These are phyloP conservation scores for Scolopax mira DNA, from an alignment of 2,113 vertebrate species.

Conservation along the genomic window DNA sequence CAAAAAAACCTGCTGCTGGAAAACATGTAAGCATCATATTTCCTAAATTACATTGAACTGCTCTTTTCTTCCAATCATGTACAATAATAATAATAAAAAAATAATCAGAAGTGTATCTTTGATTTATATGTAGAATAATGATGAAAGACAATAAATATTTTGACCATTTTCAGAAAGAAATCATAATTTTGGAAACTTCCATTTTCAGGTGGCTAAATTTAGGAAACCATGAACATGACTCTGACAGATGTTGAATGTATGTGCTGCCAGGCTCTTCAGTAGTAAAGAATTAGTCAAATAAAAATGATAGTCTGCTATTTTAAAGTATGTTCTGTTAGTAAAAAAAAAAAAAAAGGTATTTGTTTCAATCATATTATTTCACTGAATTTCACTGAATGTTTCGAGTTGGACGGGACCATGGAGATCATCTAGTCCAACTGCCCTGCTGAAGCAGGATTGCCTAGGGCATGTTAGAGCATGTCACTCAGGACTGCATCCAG, in stretches of 20 bases:
- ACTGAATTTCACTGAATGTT: too few relatives aligned
- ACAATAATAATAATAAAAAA: neutral
- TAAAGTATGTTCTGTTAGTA: neutral
- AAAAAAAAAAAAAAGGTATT: neutral
- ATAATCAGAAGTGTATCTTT: neutral
- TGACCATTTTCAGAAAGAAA: neutral
- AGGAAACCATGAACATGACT: neutral
- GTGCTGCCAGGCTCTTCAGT: neutral
- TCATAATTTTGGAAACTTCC: neutral
- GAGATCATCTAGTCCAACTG: too few relatives aligned
- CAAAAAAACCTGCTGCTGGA: neutral
- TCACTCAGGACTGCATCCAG: too few relatives aligned
- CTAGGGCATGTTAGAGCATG: too few relatives aligned
- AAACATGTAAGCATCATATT: accelerated
- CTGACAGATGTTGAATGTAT: neutral
- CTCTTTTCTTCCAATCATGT: neutral
- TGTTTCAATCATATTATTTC: neutral
- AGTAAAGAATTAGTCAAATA: neutral
- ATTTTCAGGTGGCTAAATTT: neutral
- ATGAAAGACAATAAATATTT: neutral
- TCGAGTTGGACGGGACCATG: too few relatives aligned
- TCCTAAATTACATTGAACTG: neutral
- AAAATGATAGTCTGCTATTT: neutral
- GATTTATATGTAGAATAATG: neutral
- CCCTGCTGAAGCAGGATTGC: too few relatives aligned